phyloP scores from a whole-genome alignment of 2,797 vertebrate species.

The Vespertilio murinus region DNA sequence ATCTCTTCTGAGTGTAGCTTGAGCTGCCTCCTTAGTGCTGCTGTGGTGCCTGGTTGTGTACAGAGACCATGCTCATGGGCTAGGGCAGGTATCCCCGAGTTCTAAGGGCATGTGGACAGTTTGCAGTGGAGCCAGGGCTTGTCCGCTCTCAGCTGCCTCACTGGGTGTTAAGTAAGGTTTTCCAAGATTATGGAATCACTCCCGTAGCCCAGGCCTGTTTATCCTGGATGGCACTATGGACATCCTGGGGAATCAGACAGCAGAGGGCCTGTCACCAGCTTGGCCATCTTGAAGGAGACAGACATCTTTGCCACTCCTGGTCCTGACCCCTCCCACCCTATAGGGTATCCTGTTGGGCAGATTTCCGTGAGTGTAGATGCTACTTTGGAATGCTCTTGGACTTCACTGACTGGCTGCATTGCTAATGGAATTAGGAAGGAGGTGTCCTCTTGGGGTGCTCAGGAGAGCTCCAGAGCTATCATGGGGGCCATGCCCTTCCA shows the following conservation, averaged over 20 bases:
- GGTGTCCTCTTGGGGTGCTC: background rate
- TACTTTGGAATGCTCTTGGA: background rate
- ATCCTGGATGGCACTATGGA: background rate
- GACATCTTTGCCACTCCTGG: background rate
- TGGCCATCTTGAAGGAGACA: background rate
- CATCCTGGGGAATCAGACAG: background rate
- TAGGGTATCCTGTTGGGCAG: background rate
- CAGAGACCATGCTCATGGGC: background rate
- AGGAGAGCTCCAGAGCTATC: constrained; percentile 42
- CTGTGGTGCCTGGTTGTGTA: background rate
- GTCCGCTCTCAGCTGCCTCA: background rate
- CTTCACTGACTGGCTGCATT: background rate
- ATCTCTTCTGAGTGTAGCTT: background rate
- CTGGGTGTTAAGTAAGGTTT: background rate
- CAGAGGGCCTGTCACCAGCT: background rate
- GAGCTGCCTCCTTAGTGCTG: background rate
- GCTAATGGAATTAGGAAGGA: background rate
- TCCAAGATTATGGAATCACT: background rate
- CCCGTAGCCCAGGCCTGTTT: background rate
- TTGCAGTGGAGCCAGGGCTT: background rate
- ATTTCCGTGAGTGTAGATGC: background rate
- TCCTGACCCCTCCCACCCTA: background rate
- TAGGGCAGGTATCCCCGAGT: background rate
- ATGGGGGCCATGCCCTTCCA: background rate
- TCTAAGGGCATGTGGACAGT: background rate